Evolutionary conservation across 1,140 invertebrate genomes (phyloP).

Genomic region (Helicoverpa armigera): DNA sequence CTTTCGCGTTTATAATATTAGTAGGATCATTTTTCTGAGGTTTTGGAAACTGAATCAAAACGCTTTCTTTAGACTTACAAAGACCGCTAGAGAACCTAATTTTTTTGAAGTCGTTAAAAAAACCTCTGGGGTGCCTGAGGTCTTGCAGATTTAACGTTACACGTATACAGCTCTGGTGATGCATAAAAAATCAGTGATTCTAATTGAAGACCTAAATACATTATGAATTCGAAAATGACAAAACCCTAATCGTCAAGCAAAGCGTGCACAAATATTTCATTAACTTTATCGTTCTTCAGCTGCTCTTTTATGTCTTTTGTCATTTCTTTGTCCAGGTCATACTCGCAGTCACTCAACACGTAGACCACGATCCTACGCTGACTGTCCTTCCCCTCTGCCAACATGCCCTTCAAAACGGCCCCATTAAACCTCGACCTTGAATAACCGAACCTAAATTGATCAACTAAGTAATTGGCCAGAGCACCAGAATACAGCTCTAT

Average conservation of each 20-base stretch:
- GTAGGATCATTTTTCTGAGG: too few species aligned
- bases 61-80: too few species aligned
- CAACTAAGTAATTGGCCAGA: slow-evolving; percentile 55
- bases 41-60: too few species aligned
- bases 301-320: background rate
- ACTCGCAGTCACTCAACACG: background rate
- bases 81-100: too few species aligned
- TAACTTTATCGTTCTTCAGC: background rate
- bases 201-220: too few species aligned
- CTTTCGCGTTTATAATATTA: too few species aligned
- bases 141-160: too few species aligned
- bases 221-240: background rate
- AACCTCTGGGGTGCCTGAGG: too few species aligned
- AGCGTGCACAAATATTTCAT: background rate
- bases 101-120: too few species aligned
- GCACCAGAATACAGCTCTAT: slow-evolving; percentile 61
- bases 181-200: too few species aligned
- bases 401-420: slow-evolving; percentile 61
- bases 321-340: background rate
- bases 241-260: background rate
- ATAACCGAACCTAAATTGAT: slow-evolving; percentile 51
- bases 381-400: slow-evolving; percentile 37
- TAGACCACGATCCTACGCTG: background rate
- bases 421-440: slow-evolving; percentile 50
- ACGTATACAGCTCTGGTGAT: too few species aligned